Base-by-base conservation (phyloP, 2,797 vertebrate genomes). In the Aphelocoma californica region DNA sequence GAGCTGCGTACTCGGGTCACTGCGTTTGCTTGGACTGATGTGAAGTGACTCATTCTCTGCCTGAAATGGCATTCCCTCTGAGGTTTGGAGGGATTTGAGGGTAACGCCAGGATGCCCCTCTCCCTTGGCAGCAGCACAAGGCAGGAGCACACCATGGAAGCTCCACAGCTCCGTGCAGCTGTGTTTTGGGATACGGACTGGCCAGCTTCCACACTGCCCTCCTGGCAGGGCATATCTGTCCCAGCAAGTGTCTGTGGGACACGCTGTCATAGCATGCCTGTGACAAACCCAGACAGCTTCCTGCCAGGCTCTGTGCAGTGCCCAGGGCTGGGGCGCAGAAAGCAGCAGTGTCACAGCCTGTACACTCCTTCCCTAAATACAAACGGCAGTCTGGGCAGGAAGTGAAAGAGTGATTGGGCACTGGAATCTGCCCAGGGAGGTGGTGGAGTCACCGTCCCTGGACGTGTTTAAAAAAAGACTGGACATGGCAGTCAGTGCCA, bases 171-270 rank as follows among this genome's bases (percentile, higher is more conserved):
- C 47, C 17, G 60, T 7, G 44, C 1, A 0, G 60, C 42, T 66
- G 5, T 7, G 7, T 29, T 60, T 56, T 6, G 20, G 28, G 53
- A 6, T 8, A 24, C 4, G 17, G 28, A 53, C 32, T 4, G 28
- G 45, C 14, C 69, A 50, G 44, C 13, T 58, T 23, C 69, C 70
- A 45, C 18, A 1, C 14, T 24, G 38, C 38, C 10, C 38, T 73
- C 34, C 34, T 34, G 21, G 24, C 1, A 1, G 8, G 38, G 7
- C 10, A 0, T 26, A 24, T 31, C 18, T 8, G 0, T 24, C 40
- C 67, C 64, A 58, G 54, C 14, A 6, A 45, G 67, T 26, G 13
- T 34, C 77, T n/a, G 56, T 10, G 44, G 44, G 28, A 66, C 15
- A 50, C 11, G 31, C 42, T 61, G 17, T 29, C 29, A 17, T 3